Conservation (phyloP, 2,888 invertebrate species). For the Agrochola litura region DNA sequence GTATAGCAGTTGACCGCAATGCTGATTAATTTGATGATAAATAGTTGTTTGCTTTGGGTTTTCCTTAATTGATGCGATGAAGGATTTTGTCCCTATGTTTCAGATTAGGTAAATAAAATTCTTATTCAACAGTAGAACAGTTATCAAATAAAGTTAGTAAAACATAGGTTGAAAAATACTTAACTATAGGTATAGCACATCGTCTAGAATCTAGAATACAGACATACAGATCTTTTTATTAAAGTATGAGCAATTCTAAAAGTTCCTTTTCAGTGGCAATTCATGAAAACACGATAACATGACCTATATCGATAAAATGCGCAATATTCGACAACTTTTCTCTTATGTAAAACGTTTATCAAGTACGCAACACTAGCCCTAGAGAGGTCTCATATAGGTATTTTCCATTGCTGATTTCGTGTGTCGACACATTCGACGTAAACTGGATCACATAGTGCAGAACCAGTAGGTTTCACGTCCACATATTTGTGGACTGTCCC, state of each 20-base stretch:
- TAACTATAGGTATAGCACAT: too few species aligned
- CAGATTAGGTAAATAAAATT: conserved; percentile 40
- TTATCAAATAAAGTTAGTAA: conserved; percentile 15
- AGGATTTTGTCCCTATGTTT: conserved; percentile 73
- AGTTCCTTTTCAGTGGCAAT: background rate
- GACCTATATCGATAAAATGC: conserved; percentile 40
- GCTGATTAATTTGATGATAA: conserved; percentile 86
- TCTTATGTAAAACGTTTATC: conserved; percentile 26
- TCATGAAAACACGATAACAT: conserved; percentile 23
- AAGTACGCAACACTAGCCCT: conserved; percentile 27
- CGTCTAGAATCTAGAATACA: background rate
- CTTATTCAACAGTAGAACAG: background rate
- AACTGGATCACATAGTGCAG: conserved; percentile 61
- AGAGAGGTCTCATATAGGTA: conserved; percentile 35
- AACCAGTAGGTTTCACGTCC: conserved; percentile 57
- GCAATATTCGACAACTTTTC: conserved; percentile 32
- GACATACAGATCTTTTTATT: background rate
- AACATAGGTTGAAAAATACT: background rate
- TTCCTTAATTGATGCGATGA: conserved; percentile 79
- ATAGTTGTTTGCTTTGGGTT: conserved; percentile 81
- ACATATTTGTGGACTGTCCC: conserved; percentile 56
- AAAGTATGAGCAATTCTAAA: background rate
- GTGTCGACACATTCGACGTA: conserved; percentile 49
- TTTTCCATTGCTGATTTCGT: conserved; percentile 52
- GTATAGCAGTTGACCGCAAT: conserved; percentile 82